phyloP scores from a whole-genome alignment of 2,113 vertebrate genomes.

The Gulo gulo region DNA sequence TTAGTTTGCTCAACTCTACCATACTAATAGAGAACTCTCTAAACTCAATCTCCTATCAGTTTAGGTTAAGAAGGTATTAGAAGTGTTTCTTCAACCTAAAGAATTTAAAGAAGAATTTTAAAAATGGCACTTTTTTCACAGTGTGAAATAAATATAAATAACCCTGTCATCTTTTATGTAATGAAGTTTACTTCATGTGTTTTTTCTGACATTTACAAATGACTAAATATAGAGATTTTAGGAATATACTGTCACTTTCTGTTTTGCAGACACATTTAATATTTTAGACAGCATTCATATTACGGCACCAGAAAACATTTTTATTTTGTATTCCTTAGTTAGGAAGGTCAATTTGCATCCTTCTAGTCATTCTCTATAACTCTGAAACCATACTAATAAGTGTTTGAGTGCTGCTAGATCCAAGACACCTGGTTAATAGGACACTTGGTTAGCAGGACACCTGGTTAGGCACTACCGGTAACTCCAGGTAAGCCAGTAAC shows the following conservation, averaged over 20 bases:
- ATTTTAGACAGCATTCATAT: neutral
- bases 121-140: neutral
- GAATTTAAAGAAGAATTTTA: neutral
- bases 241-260: neutral
- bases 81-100: neutral
- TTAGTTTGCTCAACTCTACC: neutral
- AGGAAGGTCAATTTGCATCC: neutral
- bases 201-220: neutral
- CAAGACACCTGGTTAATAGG: neutral
- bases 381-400: neutral
- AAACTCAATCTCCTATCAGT: neutral
- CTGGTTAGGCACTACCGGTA: neutral
- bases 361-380: neutral
- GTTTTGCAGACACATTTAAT: neutral
- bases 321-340: neutral
- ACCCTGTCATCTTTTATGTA: neutral
- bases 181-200: fast-evolving
- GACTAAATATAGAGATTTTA: neutral
- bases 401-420: neutral
- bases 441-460: neutral
- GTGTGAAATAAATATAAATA: neutral
- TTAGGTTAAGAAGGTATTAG: neutral
- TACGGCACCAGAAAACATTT: neutral
- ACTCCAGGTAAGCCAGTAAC: neutral
- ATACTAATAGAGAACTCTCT: neutral